Conservation (phyloP, 2,797 vertebrate species). For the Protonibea diacanthus region DNA sequence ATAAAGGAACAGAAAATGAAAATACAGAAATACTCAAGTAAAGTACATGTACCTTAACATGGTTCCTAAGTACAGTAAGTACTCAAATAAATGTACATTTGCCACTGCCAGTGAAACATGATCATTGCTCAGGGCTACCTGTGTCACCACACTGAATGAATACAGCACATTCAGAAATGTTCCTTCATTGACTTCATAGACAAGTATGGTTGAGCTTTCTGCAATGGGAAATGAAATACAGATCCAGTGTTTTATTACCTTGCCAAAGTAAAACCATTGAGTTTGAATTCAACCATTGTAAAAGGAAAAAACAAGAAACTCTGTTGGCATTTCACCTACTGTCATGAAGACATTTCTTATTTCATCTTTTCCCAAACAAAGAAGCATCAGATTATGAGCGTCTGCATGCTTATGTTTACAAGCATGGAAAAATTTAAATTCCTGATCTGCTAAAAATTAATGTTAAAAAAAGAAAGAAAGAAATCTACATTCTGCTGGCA, state of each 20-base stretch:
- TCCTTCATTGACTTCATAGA: neutral
- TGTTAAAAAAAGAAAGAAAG: conserved; percentile 3
- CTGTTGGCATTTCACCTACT: conserved; percentile 16
- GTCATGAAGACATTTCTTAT: conserved; percentile 16
- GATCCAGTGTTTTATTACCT: neutral
- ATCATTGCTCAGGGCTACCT: neutral
- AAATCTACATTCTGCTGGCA: conserved; percentile 43
- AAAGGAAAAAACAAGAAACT: conserved; percentile 10
- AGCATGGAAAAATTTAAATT: conserved; percentile 25
- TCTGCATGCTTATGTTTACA: conserved; percentile 27
- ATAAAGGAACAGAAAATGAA: neutral
- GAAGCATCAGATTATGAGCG: conserved; percentile 16
- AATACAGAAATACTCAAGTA: neutral
- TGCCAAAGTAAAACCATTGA: neutral
- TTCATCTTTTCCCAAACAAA: conserved; percentile 34
- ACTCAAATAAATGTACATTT: neutral
- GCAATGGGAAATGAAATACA: conserved; percentile 15
- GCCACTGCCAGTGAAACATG: neutral
- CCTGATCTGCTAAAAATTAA: conserved; percentile 40
- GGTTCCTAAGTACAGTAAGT: neutral
- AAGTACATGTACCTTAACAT: neutral
- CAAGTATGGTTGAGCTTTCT: neutral
- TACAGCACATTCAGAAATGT: conserved; percentile 42
- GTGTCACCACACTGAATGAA: neutral
- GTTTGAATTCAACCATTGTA: neutral